These are phyloP conservation scores for Coluber constrictor DNA, from an alignment of 2,797 vertebrate species.

Conservation along the genomic window DNA sequence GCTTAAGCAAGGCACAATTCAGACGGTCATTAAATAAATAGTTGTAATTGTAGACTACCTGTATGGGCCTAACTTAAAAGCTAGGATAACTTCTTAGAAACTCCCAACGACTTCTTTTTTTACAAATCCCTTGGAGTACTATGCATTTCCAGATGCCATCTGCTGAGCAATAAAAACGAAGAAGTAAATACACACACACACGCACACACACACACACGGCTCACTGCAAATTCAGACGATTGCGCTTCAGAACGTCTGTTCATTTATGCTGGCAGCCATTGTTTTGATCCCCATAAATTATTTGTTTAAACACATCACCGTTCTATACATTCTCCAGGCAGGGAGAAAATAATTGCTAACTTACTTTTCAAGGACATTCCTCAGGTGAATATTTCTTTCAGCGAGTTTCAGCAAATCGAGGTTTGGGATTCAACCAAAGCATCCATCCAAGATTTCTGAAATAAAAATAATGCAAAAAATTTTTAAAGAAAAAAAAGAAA, in stretches of 20 bases:
- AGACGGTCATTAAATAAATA: too few species aligned
- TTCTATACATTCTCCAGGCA: not conserved
- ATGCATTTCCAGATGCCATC: not conserved
- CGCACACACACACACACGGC: too few species aligned
- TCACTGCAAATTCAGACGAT: not conserved
- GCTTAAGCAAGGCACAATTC: too few species aligned
- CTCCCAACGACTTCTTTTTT: not conserved
- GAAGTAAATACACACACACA: not conserved
- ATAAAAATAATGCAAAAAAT: not conserved
- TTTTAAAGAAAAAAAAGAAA: too few species aligned
- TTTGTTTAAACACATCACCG: not conserved
- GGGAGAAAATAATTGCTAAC: not conserved
- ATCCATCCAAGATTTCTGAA: not conserved
- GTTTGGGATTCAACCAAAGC: not conserved
- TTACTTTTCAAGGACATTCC: constrained; percentile 2
- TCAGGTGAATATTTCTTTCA: not conserved
- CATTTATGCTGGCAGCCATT: not conserved
- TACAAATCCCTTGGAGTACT: not conserved
- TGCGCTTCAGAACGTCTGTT: not conserved
- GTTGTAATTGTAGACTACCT: too few species aligned
- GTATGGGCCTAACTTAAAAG: not conserved
- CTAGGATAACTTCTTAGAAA: not conserved
- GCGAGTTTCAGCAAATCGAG: not conserved
- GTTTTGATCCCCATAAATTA: not conserved
- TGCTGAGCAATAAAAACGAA: not conserved